Percentiles rank a stretch among this genome's conserved stretches.
These are phyloP conservation scores for Anoplius nigerrimus DNA, from an alignment of 2,888 invertebrate species.

Conservation along the genomic window DNA sequence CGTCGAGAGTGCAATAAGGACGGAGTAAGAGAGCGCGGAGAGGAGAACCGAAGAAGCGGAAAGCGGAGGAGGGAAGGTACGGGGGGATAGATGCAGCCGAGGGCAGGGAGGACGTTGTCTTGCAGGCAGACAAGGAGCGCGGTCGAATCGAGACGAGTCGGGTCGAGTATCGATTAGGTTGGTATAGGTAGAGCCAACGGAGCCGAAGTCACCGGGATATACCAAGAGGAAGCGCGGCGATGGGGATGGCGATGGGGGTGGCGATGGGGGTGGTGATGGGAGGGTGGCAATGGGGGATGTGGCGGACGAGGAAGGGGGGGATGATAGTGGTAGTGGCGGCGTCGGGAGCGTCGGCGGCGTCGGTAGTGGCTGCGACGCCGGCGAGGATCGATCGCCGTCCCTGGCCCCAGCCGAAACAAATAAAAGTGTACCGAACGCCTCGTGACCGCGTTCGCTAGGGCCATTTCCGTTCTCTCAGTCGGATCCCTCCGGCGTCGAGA, in stretches of 20 bases:
- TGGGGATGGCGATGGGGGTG: neutral
- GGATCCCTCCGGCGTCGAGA: no score
- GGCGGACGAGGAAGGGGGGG: slow-evolving; percentile 34
- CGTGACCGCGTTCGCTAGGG: no score
- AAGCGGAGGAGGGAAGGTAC: neutral
- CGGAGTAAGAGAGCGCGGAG: neutral
- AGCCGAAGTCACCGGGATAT: slow-evolving; percentile 52
- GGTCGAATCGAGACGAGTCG: slow-evolving; percentile 55
- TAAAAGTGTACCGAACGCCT: slow-evolving; percentile 50
- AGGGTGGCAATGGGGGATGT: slow-evolving; percentile 14
- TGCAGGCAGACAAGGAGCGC: slow-evolving; percentile 11
- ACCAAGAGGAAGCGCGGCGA: slow-evolving; percentile 42
- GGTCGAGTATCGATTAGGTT: slow-evolving; percentile 59
- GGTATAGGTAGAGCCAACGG: slow-evolving; percentile 47
- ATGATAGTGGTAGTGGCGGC: slow-evolving; percentile 18
- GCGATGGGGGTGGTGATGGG: slow-evolving; percentile 1
- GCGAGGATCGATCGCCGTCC: slow-evolving; percentile 51
- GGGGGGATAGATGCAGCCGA: slow-evolving; percentile 12
- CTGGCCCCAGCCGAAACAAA: slow-evolving; percentile 49
- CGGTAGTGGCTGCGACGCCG: slow-evolving; percentile 36
- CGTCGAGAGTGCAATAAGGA: neutral
- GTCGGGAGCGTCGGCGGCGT: slow-evolving; percentile 8
- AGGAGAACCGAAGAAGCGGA: slow-evolving; percentile 7
- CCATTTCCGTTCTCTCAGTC: no score
- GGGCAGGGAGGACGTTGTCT: neutral